phyloP scores from a whole-genome alignment of 2,797 vertebrate genomes.

The Danionella dracula region DNA sequence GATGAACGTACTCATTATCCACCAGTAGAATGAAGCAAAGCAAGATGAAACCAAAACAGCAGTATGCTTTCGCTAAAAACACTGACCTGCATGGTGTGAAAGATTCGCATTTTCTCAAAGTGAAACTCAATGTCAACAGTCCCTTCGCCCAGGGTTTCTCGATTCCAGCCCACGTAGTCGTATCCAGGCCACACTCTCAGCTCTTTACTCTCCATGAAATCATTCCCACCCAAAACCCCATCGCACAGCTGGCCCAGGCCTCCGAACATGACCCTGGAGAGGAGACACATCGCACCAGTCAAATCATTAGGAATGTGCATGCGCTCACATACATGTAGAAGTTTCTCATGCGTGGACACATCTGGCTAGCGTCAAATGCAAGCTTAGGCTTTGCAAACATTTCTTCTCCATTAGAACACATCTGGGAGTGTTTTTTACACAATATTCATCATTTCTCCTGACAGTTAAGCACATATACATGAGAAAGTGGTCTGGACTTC shows the following conservation, averaged over 20 bases:
- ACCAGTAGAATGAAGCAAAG: no score
- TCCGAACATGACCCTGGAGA: constrained; percentile 79
- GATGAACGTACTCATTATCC: no score
- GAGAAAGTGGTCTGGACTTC: constrained; percentile 14
- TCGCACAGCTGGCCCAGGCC: constrained; percentile 88
- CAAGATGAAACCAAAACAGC: neutral
- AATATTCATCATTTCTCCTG: neutral
- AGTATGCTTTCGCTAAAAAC: neutral
- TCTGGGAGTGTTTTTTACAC: constrained; percentile 46
- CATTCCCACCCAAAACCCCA: constrained; percentile 83
- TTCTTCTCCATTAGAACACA: constrained; percentile 63
- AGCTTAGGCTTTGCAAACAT: constrained; percentile 66
- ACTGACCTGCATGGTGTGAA: constrained; percentile 76
- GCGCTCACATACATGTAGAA: constrained; percentile 39
- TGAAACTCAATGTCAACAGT: constrained; percentile 87
- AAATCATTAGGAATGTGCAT: neutral
- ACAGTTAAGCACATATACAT: constrained; percentile 9
- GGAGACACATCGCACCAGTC: neutral
- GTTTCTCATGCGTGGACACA: constrained; percentile 21
- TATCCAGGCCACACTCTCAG: constrained; percentile 91
- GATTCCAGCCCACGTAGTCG: constrained; percentile 89
- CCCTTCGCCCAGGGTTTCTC: constrained; percentile 68
- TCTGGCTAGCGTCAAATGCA: constrained; percentile 65
- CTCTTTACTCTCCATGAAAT: constrained; percentile 82
- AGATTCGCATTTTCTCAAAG: constrained; percentile 74